These are phyloP conservation scores for Odontesthes bonariensis DNA, from an alignment of 2,113 vertebrate genomes.

Conservation along the genomic window DNA sequence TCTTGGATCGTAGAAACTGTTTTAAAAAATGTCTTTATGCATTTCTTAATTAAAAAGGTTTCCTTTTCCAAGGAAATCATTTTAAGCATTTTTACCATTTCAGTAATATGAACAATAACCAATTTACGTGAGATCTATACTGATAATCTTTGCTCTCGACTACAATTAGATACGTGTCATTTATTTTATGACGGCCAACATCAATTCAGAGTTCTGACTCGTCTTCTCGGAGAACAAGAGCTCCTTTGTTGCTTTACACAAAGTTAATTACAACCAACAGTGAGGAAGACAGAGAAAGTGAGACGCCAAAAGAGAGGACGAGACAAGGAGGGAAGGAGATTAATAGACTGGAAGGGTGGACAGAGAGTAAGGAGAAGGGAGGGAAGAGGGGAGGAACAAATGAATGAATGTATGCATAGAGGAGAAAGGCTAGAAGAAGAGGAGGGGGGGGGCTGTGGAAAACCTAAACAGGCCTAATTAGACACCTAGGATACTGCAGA, in stretches of 20 bases:
- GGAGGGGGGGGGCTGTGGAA: constrained; percentile 21
- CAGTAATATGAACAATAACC: background rate
- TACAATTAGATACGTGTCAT: constrained; percentile 17
- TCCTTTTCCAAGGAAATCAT: no score
- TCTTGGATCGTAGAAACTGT: no score
- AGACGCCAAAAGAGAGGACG: constrained; percentile 75
- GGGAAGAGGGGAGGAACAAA: constrained; percentile 20
- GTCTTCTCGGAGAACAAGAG: constrained; percentile 52
- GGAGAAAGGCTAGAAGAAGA: constrained; percentile 39
- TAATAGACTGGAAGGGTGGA: constrained; percentile 48
- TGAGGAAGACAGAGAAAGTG: constrained; percentile 36
- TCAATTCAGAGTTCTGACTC: constrained; percentile 13
- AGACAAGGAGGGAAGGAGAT: constrained; percentile 50
- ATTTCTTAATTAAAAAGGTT: no score
- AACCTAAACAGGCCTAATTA: constrained; percentile 82
- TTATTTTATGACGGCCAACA: constrained; percentile 48
- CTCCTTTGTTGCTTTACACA: constrained; percentile 58
- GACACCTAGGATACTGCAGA: constrained; percentile 88
- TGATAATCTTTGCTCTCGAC: background rate
- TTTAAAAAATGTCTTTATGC: no score
- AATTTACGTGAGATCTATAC: background rate
- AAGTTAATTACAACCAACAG: constrained; percentile 68
- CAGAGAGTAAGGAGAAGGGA: constrained; percentile 2
- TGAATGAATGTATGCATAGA: constrained; percentile 42
- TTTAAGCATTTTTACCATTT: background rate